Base-by-base conservation (phyloP, 2,113 vertebrate species). In the Xiphorhynchus elegans region DNA sequence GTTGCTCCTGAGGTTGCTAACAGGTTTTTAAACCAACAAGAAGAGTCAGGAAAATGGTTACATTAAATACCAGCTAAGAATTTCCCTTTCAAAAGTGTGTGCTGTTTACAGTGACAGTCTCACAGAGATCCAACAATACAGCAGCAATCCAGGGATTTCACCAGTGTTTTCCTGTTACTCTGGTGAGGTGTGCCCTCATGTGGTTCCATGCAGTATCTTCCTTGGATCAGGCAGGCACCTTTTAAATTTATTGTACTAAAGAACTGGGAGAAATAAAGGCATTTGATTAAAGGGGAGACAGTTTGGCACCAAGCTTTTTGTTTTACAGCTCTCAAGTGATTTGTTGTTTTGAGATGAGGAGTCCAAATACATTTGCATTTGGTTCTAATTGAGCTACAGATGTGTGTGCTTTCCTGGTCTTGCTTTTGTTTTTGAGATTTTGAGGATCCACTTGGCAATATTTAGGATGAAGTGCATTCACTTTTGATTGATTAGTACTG, bases 131-230 rank as follows among this genome's bases (percentile, higher is more conserved):
- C 59, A 42, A 0, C 31, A 49, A 42, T 13, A 26, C 31, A 23
- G 25, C 44, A 8, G 2, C 39, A 63, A 47, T 20, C 6, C 60
- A 39, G 63, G 78, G n/a, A 37, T 85, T 83, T 59, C 88, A 35
- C 9, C 3, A 15, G 14, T n/a, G 13, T 17, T 59, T 18, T 49
- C 1, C 17, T 31, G 0, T 96, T 93, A 4, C 78, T 90, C 35
- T 93, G 74, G 92, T 19, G 67, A 42, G 70, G 66, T 92, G 35
- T 96, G 96, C 96, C 96, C 96, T 95, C 96, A 12, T 92, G 96
- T 95, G 96, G 96, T 59, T 87, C 59, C 70, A 80, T 23, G 47
- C 66, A 91, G 13, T 33, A 93, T 39, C 13, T 63, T 40, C 68
- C 15, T 33, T 56, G 9, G 42, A 13, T 60, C 47, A 68, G 8